These are phyloP conservation scores for Resseliella maxima DNA, from an alignment of 2,888 invertebrate genomes.

Conservation along the genomic window DNA sequence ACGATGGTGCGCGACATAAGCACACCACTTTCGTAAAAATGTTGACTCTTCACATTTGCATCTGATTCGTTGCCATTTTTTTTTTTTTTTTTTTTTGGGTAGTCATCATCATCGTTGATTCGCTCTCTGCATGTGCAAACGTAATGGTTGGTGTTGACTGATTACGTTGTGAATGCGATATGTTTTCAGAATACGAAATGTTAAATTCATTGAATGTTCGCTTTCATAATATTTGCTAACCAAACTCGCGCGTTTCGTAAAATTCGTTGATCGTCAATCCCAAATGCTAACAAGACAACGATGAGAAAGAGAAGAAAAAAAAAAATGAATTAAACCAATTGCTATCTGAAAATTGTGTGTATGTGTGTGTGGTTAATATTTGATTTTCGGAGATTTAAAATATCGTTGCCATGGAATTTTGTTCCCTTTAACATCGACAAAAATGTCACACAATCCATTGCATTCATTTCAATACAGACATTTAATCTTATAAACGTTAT, in stretches of 20 bases:
- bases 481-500: conserved; percentile 49
- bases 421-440: neutral
- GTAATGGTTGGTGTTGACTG: conserved; percentile 51
- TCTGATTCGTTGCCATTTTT: conserved; percentile 24
- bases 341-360: too few relatives aligned
- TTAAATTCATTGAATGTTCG: neutral
- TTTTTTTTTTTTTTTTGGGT: neutral
- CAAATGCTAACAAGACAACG: too few relatives aligned
- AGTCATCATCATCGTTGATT: too few relatives aligned
- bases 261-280: too few relatives aligned
- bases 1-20: conserved; percentile 8
- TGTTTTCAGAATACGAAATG: conserved; percentile 35
- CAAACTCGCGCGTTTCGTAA: too few relatives aligned
- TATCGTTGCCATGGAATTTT: neutral
- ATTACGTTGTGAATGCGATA: conserved; percentile 51
- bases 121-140: neutral
- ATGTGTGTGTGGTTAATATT: too few relatives aligned
- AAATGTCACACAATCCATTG: neutral
- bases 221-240: neutral
- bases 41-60: conserved; percentile 49
- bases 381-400: conserved; percentile 13
- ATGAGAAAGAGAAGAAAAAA: too few relatives aligned
- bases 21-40: conserved; percentile 36
- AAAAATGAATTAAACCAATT: too few relatives aligned
- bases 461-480: neutral